A percentile compares a stretch with the other conserved stretches of the same genome.
Evolutionary conservation across 2,888 invertebrate genomes (phyloP).

Genomic region (Mantis religiosa): DNA sequence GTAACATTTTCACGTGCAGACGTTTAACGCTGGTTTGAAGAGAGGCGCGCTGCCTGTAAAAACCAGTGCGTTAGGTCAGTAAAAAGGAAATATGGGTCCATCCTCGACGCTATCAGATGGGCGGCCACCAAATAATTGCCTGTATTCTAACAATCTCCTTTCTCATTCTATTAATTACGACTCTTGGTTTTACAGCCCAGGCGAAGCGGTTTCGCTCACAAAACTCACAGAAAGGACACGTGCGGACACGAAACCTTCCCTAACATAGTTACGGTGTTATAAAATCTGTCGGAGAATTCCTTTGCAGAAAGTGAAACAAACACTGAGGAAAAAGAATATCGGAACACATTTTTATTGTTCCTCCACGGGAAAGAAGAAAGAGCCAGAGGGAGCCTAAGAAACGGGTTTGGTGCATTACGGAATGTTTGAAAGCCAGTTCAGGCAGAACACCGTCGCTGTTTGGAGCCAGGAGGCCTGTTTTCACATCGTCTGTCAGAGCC

Average conservation of each 20-base stretch:
- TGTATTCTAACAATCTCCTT: too few species aligned
- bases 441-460: neutral
- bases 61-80: neutral
- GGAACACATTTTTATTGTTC: neutral
- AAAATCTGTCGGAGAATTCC: neutral
- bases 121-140: too few species aligned
- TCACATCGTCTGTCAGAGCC: neutral
- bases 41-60: neutral
- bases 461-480: neutral
- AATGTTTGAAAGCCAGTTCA: neutral
- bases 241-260: neutral
- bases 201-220: neutral
- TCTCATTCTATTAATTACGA: neutral
- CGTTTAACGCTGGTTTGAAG: neutral
- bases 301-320: neutral
- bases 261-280: neutral
- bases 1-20: neutral
- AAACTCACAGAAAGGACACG: neutral
- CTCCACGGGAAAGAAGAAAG: neutral
- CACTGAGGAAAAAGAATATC: neutral
- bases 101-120: too few species aligned
- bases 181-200: neutral
- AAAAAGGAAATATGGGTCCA: neutral
- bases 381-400: neutral
- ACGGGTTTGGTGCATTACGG: neutral